Evolutionary conservation across 2,113 vertebrate species (phyloP).

Genomic region (Pampusana beccarii): DNA sequence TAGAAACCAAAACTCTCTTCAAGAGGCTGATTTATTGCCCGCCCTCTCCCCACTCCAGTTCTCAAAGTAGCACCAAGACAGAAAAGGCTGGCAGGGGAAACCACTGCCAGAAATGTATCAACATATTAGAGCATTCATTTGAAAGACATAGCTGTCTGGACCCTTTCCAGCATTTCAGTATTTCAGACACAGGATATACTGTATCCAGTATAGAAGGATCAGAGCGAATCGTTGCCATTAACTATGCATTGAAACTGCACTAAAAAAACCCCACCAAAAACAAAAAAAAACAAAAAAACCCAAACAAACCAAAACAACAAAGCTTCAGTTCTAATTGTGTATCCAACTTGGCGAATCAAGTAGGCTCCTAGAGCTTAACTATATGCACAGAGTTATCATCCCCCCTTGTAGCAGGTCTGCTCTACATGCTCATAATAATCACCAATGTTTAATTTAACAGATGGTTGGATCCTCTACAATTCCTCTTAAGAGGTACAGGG

Average conservation of each 20-base stretch:
- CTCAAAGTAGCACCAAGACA: background rate
- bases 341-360: background rate
- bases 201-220: background rate
- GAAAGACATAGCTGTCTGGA: background rate
- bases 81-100: background rate
- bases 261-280: background rate
- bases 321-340: background rate
- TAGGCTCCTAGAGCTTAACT: background rate
- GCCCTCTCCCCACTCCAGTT: background rate
- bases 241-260: background rate
- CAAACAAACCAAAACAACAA: no score
- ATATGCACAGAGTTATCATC: slow-evolving; percentile 2
- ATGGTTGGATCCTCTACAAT: slow-evolving; percentile 52
- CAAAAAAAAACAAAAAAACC: no score
- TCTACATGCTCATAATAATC: slow-evolving; percentile 48
- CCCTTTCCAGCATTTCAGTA: background rate
- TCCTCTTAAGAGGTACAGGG: slow-evolving; percentile 13
- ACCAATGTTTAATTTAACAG: slow-evolving; percentile 69
- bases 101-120: background rate
- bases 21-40: background rate
- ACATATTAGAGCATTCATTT: background rate
- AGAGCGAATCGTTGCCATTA: accelerated
- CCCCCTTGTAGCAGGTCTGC: slow-evolving; percentile 26
- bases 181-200: background rate
- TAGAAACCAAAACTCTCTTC: background rate